These are phyloP conservation scores for Drusus annulatus DNA, from an alignment of 1,140 invertebrate species.

Conservation along the genomic window DNA sequence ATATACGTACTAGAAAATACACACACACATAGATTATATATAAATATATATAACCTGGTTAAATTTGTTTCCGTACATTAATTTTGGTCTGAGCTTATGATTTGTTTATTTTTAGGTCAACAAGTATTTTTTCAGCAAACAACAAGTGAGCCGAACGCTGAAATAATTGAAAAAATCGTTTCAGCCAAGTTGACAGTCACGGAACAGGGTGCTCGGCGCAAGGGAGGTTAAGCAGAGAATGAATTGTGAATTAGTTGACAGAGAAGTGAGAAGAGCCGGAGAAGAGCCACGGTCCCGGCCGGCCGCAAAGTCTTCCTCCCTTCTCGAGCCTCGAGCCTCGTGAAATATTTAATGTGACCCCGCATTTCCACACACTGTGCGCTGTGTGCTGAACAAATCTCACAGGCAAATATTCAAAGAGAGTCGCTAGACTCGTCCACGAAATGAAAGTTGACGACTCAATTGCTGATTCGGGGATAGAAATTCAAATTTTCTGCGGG, in stretches of 20 bases:
- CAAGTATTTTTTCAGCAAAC: too few relatives aligned
- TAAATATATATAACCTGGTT: too few relatives aligned
- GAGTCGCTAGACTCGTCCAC: background rate
- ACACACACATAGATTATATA: too few relatives aligned
- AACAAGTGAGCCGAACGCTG: too few relatives aligned
- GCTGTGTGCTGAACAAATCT: conserved; percentile 4
- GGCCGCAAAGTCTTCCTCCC: background rate
- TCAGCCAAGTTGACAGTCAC: too few relatives aligned
- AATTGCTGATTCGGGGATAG: conserved; percentile 14
- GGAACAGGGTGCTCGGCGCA: too few relatives aligned
- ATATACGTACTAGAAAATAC: too few relatives aligned
- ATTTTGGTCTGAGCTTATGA: too few relatives aligned
- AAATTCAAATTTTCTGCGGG: conserved; percentile 15
- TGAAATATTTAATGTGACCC: conserved; percentile 24
- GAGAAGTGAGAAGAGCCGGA: background rate
- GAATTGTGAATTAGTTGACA: conserved; percentile 25
- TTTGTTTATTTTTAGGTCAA: too few relatives aligned
- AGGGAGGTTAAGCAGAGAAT: background rate
- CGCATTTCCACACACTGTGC: background rate
- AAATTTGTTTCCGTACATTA: too few relatives aligned
- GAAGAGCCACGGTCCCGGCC: too few relatives aligned
- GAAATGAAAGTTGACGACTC: conserved; percentile 14
- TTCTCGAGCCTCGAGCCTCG: background rate
- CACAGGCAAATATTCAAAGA: conserved; percentile 20
- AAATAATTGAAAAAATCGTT: too few relatives aligned